Evolutionary conservation across 2,888 invertebrate species (phyloP), one percentile per base, ranked within the genome.

Genomic region (Aspidiotus rigidus): DNA sequence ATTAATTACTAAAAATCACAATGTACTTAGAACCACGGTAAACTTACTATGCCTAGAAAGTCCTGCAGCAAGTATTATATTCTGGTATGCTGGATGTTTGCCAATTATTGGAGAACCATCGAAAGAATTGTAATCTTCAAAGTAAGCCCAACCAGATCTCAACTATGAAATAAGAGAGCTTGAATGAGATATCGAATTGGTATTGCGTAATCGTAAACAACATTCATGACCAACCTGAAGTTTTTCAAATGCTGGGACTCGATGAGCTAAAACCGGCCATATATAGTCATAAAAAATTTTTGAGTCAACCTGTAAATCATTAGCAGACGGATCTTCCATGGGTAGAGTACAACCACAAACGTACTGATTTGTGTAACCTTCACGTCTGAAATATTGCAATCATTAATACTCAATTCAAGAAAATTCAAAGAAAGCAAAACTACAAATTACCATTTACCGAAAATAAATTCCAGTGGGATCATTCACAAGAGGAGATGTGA

Each of bases 51-150:
- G 89, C 41, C 92, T 93, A 76, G 93, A 93, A 79, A 97, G 97
- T 54, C 99, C 99, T 72, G 92, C 86, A 6, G 94, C 93, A 75
- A 97, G 83, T 72, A 84, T 84, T 59, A 99, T 77, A 80, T 97
- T 96, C 16, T 80, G 79, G 76, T 90, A 87, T 75, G 87, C 86
- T 0, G 95, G 92, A 82, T 97, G 96, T 1, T 82, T 79, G 2
- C 98, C 96, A 73, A 98, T 80, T 69, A 99, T 87, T 17, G 93
- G 93, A 77, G 91, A 90, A 76, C 91, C 89, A 78, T 99, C 99
- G 76, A 87, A 92, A 7, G 83, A 83, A 78, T 97, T 98, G 79
- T 87, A 92, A 77, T 98, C 98, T 78, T 92, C 92, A 76, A 82
- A 87, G 67, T 95, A 94, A 71, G 89, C 86, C 87, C 89, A 89